Base-by-base conservation (phyloP, 2,797 vertebrate species). In the Arnoldichthys spilopterus region DNA sequence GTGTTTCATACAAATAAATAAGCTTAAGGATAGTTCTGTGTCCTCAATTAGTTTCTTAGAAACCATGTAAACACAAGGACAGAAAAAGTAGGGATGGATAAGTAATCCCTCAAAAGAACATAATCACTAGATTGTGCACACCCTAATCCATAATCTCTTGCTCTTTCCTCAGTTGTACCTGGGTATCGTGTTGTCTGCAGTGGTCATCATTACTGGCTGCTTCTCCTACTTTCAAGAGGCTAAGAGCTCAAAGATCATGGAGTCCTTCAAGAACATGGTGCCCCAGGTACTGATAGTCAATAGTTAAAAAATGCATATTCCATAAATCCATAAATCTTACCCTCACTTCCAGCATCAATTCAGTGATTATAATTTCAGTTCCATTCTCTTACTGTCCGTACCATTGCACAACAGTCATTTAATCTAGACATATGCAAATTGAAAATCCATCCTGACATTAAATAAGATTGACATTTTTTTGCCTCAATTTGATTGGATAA, bases 181-280 rank as follows among this genome's bases (percentile, higher is more conserved):
- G 82, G 96, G 96, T 7, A 96, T 97, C 0, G 96, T 97, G 84
- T 91, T 97, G 83, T 96, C 96, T 0, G 96, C 96, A 0, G 96
- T 97, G 15, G 96, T 97, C 85, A 96, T 97, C 90, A 96, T 97
- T 91, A 97, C 96, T 0, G 96, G 96, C 86, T 97, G 96, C 91
- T 97, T 97, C 93, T 97, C 96, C 87, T 97, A 97, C 89, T 97
- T 97, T 89, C 96, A 97, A 83, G 96, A 97, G 79, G 96, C 95
- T 22, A 97, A 97, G 90, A 97, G 96, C 90, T 97, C 96, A 64
- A 97, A 97, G 90, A 97, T 97, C 91, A 97, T 97, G 96, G 96
- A 97, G 83, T 97, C 96, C 72, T 97, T 97, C 84, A 97, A 97
- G 91, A 97, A 97, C 91, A 97, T 97, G 96, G 96, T 97, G 61